Evolutionary conservation across 2,888 invertebrate species (phyloP).

Genomic region (Dugesia japonica): DNA sequence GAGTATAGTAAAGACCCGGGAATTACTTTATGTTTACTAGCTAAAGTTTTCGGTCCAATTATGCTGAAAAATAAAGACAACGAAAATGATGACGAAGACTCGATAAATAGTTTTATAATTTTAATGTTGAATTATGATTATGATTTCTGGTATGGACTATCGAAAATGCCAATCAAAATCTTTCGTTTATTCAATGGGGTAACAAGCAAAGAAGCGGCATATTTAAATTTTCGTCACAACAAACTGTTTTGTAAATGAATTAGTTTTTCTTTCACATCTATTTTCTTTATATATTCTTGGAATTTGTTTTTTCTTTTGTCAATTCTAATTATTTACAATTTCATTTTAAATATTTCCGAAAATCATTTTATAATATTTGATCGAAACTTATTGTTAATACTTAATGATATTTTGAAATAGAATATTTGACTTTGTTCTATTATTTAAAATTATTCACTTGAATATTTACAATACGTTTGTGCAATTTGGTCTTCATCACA

Average conservation of each 20-base stretch:
- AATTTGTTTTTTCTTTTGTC: too few species aligned
- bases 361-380: too few species aligned
- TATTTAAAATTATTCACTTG: too few species aligned
- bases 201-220: not conserved
- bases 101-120: not conserved
- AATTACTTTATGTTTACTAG: not conserved
- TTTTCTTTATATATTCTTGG: not conserved
- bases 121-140: not conserved
- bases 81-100: not conserved
- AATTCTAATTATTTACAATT: too few species aligned
- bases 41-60: conserved; percentile 3
- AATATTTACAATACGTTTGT: too few species aligned
- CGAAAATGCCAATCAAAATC: not conserved
- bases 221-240: not conserved
- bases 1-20: conserved; percentile 1
- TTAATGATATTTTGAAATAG: too few species aligned
- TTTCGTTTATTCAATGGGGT: not conserved
- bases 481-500: too few species aligned
- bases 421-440: too few species aligned
- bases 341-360: too few species aligned
- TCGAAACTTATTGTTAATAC: too few species aligned
- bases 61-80: not conserved
- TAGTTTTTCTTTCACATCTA: not conserved
- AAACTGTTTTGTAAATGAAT: not conserved
- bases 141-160: not conserved